Conservation (phyloP, 2,888 invertebrate species). For the Macrophya annulata region DNA sequence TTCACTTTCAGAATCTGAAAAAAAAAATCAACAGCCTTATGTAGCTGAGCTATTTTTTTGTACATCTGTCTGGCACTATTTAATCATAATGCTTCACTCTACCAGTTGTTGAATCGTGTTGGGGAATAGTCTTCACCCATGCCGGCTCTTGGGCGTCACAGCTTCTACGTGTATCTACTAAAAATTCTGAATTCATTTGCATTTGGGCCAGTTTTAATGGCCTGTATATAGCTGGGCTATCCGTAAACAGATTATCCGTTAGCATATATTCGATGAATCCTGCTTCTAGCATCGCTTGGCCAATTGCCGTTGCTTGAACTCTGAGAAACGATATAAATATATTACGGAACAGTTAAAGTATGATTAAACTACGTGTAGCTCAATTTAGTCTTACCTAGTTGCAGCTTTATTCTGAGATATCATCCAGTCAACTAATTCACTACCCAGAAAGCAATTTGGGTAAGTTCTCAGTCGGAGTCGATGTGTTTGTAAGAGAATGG, state of each 20-base stretch:
- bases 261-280: slow-evolving; percentile 86
- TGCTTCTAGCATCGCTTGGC: slow-evolving; percentile 89
- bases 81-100: slow-evolving; percentile 55
- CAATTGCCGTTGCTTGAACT: slow-evolving; percentile 88
- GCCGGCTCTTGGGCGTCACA: slow-evolving; percentile 83
- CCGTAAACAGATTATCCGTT: slow-evolving; percentile 78
- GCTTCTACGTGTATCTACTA: slow-evolving; percentile 78
- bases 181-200: slow-evolving; percentile 74
- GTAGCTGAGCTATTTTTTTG: not conserved
- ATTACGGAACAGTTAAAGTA: not conserved
- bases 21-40: slow-evolving; percentile 13
- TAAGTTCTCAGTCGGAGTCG: slow-evolving; percentile 88
- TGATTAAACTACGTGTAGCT: not conserved
- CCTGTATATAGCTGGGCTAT: slow-evolving; percentile 80
- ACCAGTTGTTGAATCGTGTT: slow-evolving; percentile 79
- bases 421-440: slow-evolving; percentile 92
- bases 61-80: not conserved
- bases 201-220: slow-evolving; percentile 76
- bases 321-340: slow-evolving; percentile 76
- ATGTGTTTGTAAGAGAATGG: slow-evolving; percentile 83
- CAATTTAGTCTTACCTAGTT: slow-evolving; percentile 82
- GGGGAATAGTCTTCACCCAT: slow-evolving; percentile 84
- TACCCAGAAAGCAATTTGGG: slow-evolving; percentile 89
- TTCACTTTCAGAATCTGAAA: slow-evolving; percentile 76
- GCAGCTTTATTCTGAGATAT: slow-evolving; percentile 89